Evolutionary conservation across 2,888 invertebrate genomes (phyloP), one percentile per base, ranked within the genome.

Genomic region (Harpagoxenus sublaevis): DNA sequence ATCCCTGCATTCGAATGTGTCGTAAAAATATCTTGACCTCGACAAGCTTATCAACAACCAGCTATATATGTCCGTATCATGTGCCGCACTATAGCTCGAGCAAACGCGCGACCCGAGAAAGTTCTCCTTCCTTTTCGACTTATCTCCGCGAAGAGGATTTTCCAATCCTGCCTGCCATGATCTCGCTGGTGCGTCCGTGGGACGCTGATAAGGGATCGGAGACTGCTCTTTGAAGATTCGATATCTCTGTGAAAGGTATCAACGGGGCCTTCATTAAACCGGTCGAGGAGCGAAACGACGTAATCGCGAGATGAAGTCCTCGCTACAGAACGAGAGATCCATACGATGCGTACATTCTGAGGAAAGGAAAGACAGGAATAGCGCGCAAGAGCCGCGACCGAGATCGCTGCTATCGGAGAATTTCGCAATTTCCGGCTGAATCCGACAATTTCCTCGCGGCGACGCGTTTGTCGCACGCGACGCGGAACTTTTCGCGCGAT

Each of bases 341-440:
- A 31, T 42, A 23, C 53, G 73, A 60, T 74, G 75, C 74, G 75
- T 75, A 60, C n/a, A 2, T 73, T 4, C 35, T 48, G 18, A 18
- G 35, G 15, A 35, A 35, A 60, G 60, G 31, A 28, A 48, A 60
- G 74, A 23, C 18, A 28, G 48, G 28, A 51, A 28, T 15, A n/a
- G 15, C 31, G 35, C 45, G 45, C 35, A 23, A 57, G 57, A 71
- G 51, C 51, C 45, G 75, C 70, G 81, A 84, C 81, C 75, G 35
- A 45, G 73, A 68, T 86, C 84, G 84, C 84, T 78, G 63, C 85
- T 89, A 87, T 88, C 89, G 86, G 83, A 42, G 88, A 92, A 89
- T 89, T 89, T 91, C 89, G 88, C 92, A 90, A 93, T 92, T 91
- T 92, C 92, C 92, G 91, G 82, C 74, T 84, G 87, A 90, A 89